Percentiles rank a stretch among this genome's conserved stretches.
These are phyloP conservation scores for Parapristionchus giblindavisi DNA, from an alignment of 2,888 invertebrate species.

Conservation along the genomic window DNA sequence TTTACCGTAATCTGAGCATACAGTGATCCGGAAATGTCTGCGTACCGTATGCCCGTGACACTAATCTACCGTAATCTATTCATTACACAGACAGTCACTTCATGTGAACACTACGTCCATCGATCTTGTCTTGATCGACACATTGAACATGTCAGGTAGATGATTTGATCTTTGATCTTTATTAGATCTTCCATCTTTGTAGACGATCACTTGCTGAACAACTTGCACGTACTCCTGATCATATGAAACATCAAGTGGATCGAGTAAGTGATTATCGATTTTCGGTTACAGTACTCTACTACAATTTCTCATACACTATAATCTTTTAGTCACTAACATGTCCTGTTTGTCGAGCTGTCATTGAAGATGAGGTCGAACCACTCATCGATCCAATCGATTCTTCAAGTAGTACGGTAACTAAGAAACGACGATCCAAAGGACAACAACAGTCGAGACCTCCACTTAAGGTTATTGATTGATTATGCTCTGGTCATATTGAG, in stretches of 20 bases:
- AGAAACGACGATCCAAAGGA: no score
- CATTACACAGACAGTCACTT: conserved; percentile 28
- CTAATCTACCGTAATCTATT: no score
- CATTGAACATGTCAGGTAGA: conserved; percentile 35
- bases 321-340: conserved; percentile 40
- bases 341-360: conserved; percentile 42
- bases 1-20: background rate
- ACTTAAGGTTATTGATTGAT: no score
- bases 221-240: conserved; percentile 25
- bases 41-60: background rate
- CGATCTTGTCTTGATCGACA: conserved; percentile 36
- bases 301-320: background rate
- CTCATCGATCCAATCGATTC: no score
- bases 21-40: background rate
- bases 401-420: no score
- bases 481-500: no score
- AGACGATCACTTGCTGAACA: conserved; percentile 35
- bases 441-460: no score
- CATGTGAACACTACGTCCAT: conserved; percentile 45
- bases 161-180: background rate
- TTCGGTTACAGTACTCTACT: background rate
- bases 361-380: conserved; percentile 41
- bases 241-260: conserved; percentile 38
- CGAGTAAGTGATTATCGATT: conserved; percentile 17
- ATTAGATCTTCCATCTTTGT: background rate